phyloP scores from a whole-genome alignment of 1,140 invertebrate species.

The Kradibia gibbosae region DNA sequence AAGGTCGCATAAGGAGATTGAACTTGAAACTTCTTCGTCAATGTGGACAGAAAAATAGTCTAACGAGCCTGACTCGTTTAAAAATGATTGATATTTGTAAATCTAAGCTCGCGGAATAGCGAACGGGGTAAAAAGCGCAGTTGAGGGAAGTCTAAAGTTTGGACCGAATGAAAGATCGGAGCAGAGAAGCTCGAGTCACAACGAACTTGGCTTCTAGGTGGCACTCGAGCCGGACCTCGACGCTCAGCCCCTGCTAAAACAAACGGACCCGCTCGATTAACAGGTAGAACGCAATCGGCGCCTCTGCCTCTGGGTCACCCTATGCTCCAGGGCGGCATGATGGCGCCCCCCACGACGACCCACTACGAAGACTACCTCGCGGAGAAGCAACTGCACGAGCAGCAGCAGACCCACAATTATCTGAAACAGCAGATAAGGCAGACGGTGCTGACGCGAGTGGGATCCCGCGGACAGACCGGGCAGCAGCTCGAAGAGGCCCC shows the following conservation, averaged over 20 bases:
- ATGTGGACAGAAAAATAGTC: too few relatives aligned
- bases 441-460: slow-evolving; percentile 86
- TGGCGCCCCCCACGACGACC: slow-evolving; percentile 71
- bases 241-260: background rate
- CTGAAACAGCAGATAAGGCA: slow-evolving; percentile 91
- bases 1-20: too few relatives aligned
- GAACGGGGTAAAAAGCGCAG: too few relatives aligned
- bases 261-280: too few relatives aligned
- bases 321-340: slow-evolving; percentile 80
- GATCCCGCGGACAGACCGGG: slow-evolving; percentile 73
- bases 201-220: too few relatives aligned
- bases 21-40: too few relatives aligned
- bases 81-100: too few relatives aligned
- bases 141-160: too few relatives aligned
- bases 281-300: slow-evolving; percentile 89
- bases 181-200: too few relatives aligned
- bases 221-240: background rate
- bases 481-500: slow-evolving; percentile 77
- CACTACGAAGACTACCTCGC: slow-evolving; percentile 78
- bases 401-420: slow-evolving; percentile 79
- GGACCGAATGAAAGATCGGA: too few relatives aligned
- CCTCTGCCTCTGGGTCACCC: slow-evolving; percentile 96
- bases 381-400: slow-evolving; percentile 76
- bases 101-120: too few relatives aligned
- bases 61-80: too few relatives aligned